Evolutionary conservation across 1,140 invertebrate species (phyloP), one percentile per base, ranked within the genome.

Genomic region (Rhynchophorus ferrugineus): DNA sequence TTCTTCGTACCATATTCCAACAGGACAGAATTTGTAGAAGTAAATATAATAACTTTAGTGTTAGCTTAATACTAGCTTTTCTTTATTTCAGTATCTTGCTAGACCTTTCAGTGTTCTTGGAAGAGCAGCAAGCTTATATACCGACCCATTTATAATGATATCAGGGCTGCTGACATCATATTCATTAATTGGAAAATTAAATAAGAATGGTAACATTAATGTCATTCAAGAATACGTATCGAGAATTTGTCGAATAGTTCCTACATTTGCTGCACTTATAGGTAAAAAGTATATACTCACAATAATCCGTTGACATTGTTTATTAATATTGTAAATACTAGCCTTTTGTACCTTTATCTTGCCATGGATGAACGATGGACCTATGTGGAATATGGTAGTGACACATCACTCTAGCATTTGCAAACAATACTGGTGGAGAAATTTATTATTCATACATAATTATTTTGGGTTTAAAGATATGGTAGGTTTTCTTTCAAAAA

Each of bases 71-170:
- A 3, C 3, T 37, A 5, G 16, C 13, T 7, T 3, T 48, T 47
- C 33, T 52, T 54, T 13, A 20, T 61, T 60, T 61, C 58, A 84
- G 82, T 74, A 74, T 51, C 71, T 85, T 37, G 78, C 79, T 0
- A 77, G 78, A 71, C 77, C 80, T 0, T 86, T 82, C 81, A 81
- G 82, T 1, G 80, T 85, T 1, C 68, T 86, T 14, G 83, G 80
- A 18, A 73, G 84, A 37, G 84, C 83, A 1, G 83, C 85, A 0
- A 85, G 83, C 60, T 69, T 87, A 2, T 86, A 87, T 58, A 87
- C 85, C 1, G 85, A 87, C 69, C 82, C 82, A 16, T 87, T 87
- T 59, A 77, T 87, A 8, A 83, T 87, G 75, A 71, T 87, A 29
- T 85, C 83, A 41, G 85, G 83, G 6, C 77, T 84, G 24, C 63